A percentile compares a stretch with the other conserved stretches of the same genome.
Conservation (phyloP, 92 coral and sea anemone genomes). For the Zoanthus sociatus region DNA sequence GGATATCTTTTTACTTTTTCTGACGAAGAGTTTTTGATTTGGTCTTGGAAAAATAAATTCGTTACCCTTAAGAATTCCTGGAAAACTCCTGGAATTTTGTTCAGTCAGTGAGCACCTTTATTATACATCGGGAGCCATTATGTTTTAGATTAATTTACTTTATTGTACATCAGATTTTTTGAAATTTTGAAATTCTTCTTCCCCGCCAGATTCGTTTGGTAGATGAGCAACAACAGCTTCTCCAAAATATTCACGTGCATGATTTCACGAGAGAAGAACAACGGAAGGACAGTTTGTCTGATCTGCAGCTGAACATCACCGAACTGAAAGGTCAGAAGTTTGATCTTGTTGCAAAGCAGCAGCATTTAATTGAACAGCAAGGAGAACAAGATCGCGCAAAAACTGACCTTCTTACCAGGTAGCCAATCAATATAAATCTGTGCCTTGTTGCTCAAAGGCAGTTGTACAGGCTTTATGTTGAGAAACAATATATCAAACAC, state of each 20-base stretch:
- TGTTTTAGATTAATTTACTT: too few relatives aligned
- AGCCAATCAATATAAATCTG: not conserved
- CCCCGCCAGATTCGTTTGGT: constrained; percentile 75
- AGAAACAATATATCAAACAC: too few relatives aligned
- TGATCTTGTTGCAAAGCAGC: constrained; percentile 75
- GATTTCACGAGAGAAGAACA: constrained; percentile 56
- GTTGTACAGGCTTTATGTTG: too few relatives aligned
- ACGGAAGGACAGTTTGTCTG: constrained; percentile 27
- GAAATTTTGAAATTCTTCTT: not conserved
- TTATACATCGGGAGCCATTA: too few relatives aligned
- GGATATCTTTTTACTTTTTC: too few relatives aligned
- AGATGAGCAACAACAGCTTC: constrained; percentile 86
- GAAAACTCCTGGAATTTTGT: too few relatives aligned
- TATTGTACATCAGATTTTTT: not conserved
- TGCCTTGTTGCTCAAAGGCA: too few relatives aligned
- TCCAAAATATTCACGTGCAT: constrained; percentile 73
- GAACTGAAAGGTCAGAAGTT: constrained; percentile 78
- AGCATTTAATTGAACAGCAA: constrained; percentile 64
- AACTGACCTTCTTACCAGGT: constrained; percentile 53
- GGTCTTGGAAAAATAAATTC: too few relatives aligned
- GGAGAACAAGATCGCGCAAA: constrained; percentile 77
- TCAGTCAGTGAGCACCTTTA: too few relatives aligned
- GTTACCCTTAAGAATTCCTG: too few relatives aligned
- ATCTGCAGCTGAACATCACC: constrained; percentile 58
- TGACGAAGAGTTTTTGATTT: too few relatives aligned